A percentile compares a stretch with the other conserved stretches of the same genome.
Evolutionary conservation across 2,888 invertebrate species (phyloP).

Genomic region (Morpho deidamia): DNA sequence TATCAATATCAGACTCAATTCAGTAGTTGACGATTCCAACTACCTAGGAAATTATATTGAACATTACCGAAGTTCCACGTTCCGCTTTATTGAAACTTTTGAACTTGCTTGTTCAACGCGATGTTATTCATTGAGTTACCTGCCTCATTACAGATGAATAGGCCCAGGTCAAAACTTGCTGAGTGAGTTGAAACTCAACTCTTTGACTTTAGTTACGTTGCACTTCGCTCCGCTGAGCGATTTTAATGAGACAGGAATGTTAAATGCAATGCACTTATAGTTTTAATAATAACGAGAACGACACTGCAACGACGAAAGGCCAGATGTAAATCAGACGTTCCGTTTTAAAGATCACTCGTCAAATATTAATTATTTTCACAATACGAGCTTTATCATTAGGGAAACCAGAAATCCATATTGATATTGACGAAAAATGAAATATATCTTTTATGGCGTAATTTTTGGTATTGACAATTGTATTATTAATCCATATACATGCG

Average conservation of each 20-base stretch:
- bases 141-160: slow-evolving; percentile 22
- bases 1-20: neutral
- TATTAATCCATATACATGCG: too few species aligned
- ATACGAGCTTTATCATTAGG: too few species aligned
- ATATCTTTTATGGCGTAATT: too few species aligned
- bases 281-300: too few species aligned
- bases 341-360: too few species aligned
- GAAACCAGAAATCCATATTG: too few species aligned
- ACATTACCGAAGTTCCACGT: slow-evolving; percentile 1
- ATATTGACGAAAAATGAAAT: too few species aligned
- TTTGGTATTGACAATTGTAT: too few species aligned
- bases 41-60: slow-evolving; percentile 4
- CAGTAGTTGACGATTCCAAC: neutral
- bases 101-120: slow-evolving; percentile 1
- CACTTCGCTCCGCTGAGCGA: slow-evolving; percentile 2
- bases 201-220: slow-evolving; percentile 5
- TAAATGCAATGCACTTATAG: too few species aligned
- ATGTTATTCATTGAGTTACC: slow-evolving; percentile 21
- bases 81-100: neutral
- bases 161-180: slow-evolving; percentile 12
- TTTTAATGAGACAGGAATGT: slow-evolving; percentile 7
- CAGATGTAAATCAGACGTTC: too few species aligned
- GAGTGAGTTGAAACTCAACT: slow-evolving; percentile 8
- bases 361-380: too few species aligned
- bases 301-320: too few species aligned